Evolutionary conservation across 30 jellyfish, hydroid and myxozoan species (phyloP).

Genomic region (Catostylus mosaicus): DNA sequence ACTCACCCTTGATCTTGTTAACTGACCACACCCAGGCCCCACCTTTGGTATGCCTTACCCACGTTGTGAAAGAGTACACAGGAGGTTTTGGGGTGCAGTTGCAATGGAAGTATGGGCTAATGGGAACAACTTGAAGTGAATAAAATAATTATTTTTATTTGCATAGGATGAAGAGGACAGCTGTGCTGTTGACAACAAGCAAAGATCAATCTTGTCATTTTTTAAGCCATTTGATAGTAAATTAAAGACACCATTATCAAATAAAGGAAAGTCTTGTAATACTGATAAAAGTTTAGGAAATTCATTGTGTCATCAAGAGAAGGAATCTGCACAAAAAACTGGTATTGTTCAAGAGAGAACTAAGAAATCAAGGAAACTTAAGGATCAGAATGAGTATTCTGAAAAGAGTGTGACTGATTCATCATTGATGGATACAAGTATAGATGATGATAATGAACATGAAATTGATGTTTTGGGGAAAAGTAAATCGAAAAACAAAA

Average conservation of each 20-base stretch:
- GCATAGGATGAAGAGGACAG: slow-evolving; percentile 29
- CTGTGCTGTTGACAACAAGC: slow-evolving; percentile 22
- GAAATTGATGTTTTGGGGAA: neutral
- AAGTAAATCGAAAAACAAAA: neutral
- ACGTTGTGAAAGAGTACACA: too few relatives aligned
- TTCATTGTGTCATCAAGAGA: neutral
- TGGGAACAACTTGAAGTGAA: too few relatives aligned
- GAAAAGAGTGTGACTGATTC: neutral
- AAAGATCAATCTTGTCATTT: slow-evolving; percentile 52
- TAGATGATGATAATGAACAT: neutral
- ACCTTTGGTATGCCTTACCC: too few relatives aligned
- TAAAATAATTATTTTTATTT: too few relatives aligned
- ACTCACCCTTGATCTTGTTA: too few relatives aligned
- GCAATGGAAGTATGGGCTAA: too few relatives aligned
- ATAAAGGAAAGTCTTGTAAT: neutral
- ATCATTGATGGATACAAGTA: neutral
- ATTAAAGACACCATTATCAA: neutral
- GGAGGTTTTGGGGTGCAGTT: too few relatives aligned
- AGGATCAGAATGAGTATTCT: neutral
- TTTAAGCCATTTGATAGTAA: slow-evolving; percentile 33
- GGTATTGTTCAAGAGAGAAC: neutral
- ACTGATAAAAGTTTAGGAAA: neutral
- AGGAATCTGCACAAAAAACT: neutral
- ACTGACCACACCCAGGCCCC: too few relatives aligned
- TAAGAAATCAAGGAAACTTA: neutral